Conservation (phyloP, 2,113 vertebrate species). For the Podilymbus podiceps region DNA sequence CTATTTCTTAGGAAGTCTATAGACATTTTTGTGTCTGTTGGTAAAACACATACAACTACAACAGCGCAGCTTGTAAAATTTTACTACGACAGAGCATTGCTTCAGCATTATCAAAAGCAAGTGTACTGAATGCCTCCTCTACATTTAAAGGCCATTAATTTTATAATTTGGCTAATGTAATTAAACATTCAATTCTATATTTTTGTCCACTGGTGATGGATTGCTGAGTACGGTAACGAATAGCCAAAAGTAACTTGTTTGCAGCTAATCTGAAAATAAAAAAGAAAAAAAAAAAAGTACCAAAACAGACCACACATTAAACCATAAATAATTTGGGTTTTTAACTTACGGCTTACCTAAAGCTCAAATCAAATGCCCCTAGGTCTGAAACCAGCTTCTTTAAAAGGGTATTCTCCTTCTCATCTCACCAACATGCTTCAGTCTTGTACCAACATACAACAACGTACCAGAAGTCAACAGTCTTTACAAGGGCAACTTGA, state of each 20-base stretch:
- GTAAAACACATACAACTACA: background rate
- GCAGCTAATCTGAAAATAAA: background rate
- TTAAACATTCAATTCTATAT: background rate
- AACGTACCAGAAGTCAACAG: background rate
- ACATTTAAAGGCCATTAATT: background rate
- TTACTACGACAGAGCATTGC: background rate
- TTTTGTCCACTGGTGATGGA: background rate
- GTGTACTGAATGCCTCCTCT: background rate
- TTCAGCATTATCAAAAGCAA: background rate
- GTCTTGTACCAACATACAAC: background rate
- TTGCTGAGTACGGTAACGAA: background rate
- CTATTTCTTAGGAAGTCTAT: background rate
- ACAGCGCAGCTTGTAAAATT: background rate
- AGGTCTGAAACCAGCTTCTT: background rate
- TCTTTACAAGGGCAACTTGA: background rate
- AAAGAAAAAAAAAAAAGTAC: background rate
- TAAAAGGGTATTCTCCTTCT: background rate
- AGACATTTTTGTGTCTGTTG: background rate
- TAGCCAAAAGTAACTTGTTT: background rate
- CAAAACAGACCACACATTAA: background rate
- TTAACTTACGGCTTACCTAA: background rate
- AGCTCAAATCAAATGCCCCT: background rate
- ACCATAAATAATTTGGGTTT: background rate
- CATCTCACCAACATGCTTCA: background rate
- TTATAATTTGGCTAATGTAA: background rate